Evolutionary conservation across 2,113 vertebrate species (phyloP).

Genomic region (Uria aalge): DNA sequence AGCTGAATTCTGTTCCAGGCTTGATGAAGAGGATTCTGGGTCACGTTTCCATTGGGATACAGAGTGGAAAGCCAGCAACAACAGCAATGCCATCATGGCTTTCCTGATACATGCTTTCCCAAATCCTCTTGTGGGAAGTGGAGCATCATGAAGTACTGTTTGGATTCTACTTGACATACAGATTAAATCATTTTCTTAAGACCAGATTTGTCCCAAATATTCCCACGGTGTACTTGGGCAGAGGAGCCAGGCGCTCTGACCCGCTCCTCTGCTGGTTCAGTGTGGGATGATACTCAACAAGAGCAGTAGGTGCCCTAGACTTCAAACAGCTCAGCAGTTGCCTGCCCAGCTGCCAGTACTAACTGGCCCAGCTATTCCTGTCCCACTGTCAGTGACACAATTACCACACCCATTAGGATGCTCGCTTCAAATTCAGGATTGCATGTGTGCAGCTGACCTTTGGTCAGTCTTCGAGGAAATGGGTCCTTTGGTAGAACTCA

Average conservation of each 20-base stretch:
- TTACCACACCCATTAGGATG: background rate
- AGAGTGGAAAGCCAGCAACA: background rate
- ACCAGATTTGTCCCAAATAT: background rate
- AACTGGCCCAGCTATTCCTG: background rate
- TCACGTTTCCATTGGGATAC: background rate
- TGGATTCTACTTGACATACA: background rate
- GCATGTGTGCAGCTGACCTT: background rate
- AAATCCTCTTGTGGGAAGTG: background rate
- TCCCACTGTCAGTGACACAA: background rate
- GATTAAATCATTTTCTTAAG: background rate
- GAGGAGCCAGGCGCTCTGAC: background rate
- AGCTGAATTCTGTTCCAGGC: background rate
- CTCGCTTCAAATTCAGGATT: background rate
- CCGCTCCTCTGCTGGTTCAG: background rate
- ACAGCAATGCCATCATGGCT: background rate
- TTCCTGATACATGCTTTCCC: background rate
- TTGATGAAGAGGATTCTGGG: background rate
- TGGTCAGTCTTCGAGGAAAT: background rate
- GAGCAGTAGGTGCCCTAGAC: background rate
- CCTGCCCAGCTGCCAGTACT: background rate
- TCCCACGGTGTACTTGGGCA: background rate
- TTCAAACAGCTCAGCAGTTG: background rate
- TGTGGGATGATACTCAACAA: background rate
- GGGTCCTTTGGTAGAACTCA: background rate
- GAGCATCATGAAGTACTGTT: background rate